Percentiles rank a stretch among this genome's conserved stretches.
Conservation (phyloP, 2,888 invertebrate genomes). For the Troides helena region DNA sequence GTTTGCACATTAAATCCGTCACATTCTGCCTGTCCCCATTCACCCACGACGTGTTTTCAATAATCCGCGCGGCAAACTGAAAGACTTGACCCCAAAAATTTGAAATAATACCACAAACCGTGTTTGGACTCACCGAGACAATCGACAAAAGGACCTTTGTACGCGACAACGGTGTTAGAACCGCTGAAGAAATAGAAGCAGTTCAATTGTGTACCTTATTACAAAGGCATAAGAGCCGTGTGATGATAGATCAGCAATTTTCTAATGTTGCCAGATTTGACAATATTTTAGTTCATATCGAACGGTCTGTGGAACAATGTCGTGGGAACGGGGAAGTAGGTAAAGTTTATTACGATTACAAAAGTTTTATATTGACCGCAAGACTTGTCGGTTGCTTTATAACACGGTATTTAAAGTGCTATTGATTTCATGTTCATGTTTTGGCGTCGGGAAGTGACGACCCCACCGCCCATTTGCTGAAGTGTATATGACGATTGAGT, state of each 20-base stretch:
- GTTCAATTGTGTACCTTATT: conserved; percentile 35
- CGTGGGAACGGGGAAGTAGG: conserved; percentile 62
- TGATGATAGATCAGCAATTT: conserved; percentile 18
- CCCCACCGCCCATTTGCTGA: no score
- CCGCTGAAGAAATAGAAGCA: conserved; percentile 6
- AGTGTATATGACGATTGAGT: no score
- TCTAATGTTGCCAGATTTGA: conserved; percentile 37
- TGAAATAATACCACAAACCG: conserved; percentile 56
- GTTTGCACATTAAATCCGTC: conserved; percentile 59
- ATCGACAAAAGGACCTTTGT: conserved; percentile 39
- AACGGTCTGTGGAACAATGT: conserved; percentile 58
- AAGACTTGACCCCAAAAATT: conserved; percentile 55
- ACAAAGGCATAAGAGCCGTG: conserved; percentile 25
- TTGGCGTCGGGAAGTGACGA: no score
- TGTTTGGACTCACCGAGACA: conserved; percentile 58
- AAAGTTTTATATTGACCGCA: conserved; percentile 63
- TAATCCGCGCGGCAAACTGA: conserved; percentile 40
- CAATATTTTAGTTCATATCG: conserved; percentile 59
- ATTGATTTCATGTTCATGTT: conserved; percentile 7
- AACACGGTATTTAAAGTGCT: conserved; percentile 64
- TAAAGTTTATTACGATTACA: conserved; percentile 48
- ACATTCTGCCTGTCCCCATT: conserved; percentile 42
- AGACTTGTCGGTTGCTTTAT: conserved; percentile 65
- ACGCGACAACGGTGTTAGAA: conserved; percentile 41
- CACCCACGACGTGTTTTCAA: conserved; percentile 48